Conservation (phyloP, 1,140 invertebrate genomes). For the Cyrtorhinus lividipennis region DNA sequence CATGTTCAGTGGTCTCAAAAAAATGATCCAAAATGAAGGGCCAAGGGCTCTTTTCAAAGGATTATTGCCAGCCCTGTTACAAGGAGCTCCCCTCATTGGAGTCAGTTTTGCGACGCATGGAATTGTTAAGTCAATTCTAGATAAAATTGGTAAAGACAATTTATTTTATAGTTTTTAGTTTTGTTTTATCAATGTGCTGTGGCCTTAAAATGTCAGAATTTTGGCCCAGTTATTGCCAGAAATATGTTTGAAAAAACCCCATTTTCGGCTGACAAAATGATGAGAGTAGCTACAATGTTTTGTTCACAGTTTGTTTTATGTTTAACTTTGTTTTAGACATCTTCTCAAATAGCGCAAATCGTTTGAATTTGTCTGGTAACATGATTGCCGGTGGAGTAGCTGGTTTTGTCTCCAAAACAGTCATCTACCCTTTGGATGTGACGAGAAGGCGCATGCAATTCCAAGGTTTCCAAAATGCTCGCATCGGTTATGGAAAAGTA, state of each 20-base stretch:
- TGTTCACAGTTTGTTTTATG: too few relatives aligned
- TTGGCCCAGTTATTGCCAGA: too few relatives aligned
- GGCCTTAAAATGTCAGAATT: too few relatives aligned
- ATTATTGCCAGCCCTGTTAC: conserved; percentile 63
- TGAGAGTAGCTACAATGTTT: too few relatives aligned
- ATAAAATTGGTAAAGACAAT: not conserved
- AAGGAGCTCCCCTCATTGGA: conserved; percentile 75
- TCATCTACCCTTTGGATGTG: conserved; percentile 76
- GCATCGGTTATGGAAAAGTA: conserved; percentile 51
- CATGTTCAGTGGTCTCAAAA: conserved; percentile 39
- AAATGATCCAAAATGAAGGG: conserved; percentile 57
- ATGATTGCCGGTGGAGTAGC: conserved; percentile 55
- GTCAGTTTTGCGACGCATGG: conserved; percentile 76
- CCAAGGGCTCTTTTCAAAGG: conserved; percentile 61
- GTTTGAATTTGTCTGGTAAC: conserved; percentile 16
- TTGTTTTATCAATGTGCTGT: conserved; percentile 1
- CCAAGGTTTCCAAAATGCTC: conserved; percentile 66
- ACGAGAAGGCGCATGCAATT: conserved; percentile 74
- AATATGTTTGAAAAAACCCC: too few relatives aligned
- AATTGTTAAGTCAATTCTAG: conserved; percentile 26
- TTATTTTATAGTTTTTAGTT: too few relatives aligned
- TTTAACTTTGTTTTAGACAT: too few relatives aligned
- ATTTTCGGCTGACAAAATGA: too few relatives aligned
- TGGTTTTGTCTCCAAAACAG: conserved; percentile 58
- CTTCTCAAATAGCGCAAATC: not conserved